Evolutionary conservation across 2,797 vertebrate species (phyloP), one percentile per base, ranked within the genome.

Genomic region (Sebastes alutus): DNA sequence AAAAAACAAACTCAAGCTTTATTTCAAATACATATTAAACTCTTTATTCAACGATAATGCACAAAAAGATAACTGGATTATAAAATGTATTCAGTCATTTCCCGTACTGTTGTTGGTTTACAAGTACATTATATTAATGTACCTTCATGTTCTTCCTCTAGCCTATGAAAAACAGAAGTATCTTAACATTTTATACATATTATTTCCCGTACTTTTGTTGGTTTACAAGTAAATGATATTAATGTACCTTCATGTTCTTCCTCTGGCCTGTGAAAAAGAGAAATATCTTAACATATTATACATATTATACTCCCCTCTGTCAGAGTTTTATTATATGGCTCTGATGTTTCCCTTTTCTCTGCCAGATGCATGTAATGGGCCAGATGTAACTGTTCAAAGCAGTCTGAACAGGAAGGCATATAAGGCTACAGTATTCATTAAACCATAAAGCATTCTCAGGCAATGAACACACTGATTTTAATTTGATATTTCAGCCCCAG

Each of bases 31-130:
- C 88, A 88, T 25, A 93, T 94, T 49, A 23, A 0, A 95, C 69
- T 29, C 11, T 3, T 94, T 94, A 95, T 86, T 96, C 88, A 1
- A 91, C 1, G 9, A 78, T 1, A 0, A 94, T 92, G n/a, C 11
- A 46, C 9, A 33, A 49, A 20, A 6, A 27, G 1, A 46, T 7
- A 23, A n/a, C 2, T 33, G 42, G 32, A 9, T 42, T 72, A 32
- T 75, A 18, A 46, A 46, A 66, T 30, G 4, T 23, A 35, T 12
- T 46, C 6, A 46, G 25, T 61, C 27, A 33, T 29, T n/a, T 25
- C 13, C 42, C 0, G 2, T 2, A 3, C 27, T 22, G 46, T 22
- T n/a, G 18, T 49, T 46, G 25, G 63, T 27, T 66, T 62, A 22
- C 23, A 20, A 27, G 9, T 6, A 27, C 6, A 20, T 27, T 12